Conservation (phyloP, 2,797 vertebrate species). For the Moxostoma hubbsi region DNA sequence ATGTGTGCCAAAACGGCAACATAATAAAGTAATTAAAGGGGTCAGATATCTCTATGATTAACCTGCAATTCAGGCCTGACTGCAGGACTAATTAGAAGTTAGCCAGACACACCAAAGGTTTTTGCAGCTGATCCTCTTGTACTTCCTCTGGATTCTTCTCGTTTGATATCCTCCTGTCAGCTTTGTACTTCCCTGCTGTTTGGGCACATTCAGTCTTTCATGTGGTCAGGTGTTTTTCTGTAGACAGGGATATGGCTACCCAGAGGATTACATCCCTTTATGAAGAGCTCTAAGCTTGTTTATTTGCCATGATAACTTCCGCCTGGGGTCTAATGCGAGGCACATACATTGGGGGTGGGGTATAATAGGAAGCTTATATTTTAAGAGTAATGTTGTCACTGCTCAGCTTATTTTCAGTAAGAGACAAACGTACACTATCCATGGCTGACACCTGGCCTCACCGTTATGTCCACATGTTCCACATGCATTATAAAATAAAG, state of each 20-base stretch:
- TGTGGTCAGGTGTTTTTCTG: conserved; percentile 56
- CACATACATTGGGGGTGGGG: background rate
- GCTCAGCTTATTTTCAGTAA: background rate
- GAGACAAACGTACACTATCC: background rate
- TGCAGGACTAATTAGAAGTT: conserved; percentile 79
- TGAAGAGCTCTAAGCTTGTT: conserved; percentile 45
- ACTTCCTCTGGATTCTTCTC: conserved; percentile 73
- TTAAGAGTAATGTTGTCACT: background rate
- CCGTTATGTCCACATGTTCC: background rate
- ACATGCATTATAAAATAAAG: background rate
- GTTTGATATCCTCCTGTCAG: conserved; percentile 68
- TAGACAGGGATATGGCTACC: conserved; percentile 41
- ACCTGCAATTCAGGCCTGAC: conserved; percentile 70
- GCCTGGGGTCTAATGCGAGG: conserved; percentile 34
- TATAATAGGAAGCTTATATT: conserved; percentile 16
- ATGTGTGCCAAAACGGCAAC: conserved; percentile 59
- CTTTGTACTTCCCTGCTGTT: conserved; percentile 61
- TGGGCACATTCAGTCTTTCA: conserved; percentile 57
- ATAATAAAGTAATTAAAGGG: conserved; percentile 82
- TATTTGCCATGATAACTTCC: conserved; percentile 53
- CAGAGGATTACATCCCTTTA: conserved; percentile 49
- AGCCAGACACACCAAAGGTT: conserved; percentile 78
- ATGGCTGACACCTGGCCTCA: background rate
- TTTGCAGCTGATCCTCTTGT: conserved; percentile 68
- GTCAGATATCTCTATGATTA: conserved; percentile 75